Conservation (phyloP, 2,888 invertebrate genomes). For the Morpho helenor region DNA sequence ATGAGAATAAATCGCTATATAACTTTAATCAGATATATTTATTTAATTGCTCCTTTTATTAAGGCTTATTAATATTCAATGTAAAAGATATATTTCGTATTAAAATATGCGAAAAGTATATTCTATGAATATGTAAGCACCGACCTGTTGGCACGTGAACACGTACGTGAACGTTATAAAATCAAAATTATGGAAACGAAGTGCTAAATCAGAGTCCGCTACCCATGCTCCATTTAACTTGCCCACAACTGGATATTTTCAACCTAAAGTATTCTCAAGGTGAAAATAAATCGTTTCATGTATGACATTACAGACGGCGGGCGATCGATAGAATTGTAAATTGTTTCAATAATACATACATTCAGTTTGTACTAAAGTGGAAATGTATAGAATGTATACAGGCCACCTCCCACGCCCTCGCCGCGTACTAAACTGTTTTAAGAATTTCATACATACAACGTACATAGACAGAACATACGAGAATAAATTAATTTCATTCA, state of each 20-base stretch:
- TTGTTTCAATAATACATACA: conserved; percentile 50
- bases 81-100: too few species aligned
- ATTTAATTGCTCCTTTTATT: neutral
- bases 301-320: conserved; percentile 51
- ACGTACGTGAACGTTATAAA: conserved; percentile 4
- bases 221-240: conserved; percentile 31
- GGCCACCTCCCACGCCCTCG: conserved; percentile 27
- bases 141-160: conserved; percentile 1
- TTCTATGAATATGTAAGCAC: too few species aligned
- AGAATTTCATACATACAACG: conserved; percentile 12
- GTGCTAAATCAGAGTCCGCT: conserved; percentile 25
- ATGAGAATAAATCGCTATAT: neutral
- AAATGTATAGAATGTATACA: conserved; percentile 20
- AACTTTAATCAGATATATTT: neutral
- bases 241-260: conserved; percentile 41
- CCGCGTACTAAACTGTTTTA: conserved; percentile 20
- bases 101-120: too few species aligned
- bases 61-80: neutral
- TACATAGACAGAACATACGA: conserved; percentile 8
- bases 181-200: conserved; percentile 17
- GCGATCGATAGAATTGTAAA: conserved; percentile 69
- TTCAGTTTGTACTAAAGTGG: conserved; percentile 32
- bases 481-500: conserved; percentile 17
- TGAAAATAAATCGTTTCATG: conserved; percentile 59
- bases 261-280: conserved; percentile 58